Conservation (phyloP, 2,113 vertebrate species). For the Hippocampus guttulatus region DNA sequence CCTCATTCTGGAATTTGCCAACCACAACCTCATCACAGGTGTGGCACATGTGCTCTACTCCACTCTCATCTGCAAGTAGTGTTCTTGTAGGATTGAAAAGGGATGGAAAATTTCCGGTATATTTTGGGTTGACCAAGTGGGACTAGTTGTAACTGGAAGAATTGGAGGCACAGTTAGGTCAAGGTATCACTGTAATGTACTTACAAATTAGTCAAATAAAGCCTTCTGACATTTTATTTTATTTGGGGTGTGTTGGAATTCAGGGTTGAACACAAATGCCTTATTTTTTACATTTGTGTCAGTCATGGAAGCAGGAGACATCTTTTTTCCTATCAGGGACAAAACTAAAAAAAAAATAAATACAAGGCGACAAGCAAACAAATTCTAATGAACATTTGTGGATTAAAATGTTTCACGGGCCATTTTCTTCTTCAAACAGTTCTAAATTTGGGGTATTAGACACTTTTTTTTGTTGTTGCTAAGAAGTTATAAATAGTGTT, state of each 20-base stretch:
- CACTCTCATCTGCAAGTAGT: slow-evolving; percentile 75
- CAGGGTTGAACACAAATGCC: too few species aligned
- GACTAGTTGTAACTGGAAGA: too few species aligned
- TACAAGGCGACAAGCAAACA: background rate
- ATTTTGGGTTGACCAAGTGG: too few species aligned
- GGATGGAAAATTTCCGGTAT: background rate
- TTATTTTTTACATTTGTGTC: background rate
- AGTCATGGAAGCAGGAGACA: background rate
- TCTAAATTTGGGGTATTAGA: background rate
- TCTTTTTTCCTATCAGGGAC: background rate
- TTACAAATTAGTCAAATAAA: slow-evolving; percentile 27
- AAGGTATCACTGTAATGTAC: too few species aligned
- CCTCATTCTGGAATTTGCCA: slow-evolving; percentile 80
- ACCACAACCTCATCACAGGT: slow-evolving; percentile 81
- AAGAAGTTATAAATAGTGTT: background rate
- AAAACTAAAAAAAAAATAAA: background rate
- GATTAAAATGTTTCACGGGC: background rate
- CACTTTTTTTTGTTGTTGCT: too few species aligned
- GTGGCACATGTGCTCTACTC: slow-evolving; percentile 81
- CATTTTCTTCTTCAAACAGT: background rate
- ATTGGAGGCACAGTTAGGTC: too few species aligned
- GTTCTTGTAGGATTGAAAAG: background rate
- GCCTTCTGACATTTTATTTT: background rate
- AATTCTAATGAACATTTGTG: background rate
- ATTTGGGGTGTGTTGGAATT: background rate